Evolutionary conservation across 1,140 invertebrate species (phyloP).

Genomic region (Apis cerana): DNA sequence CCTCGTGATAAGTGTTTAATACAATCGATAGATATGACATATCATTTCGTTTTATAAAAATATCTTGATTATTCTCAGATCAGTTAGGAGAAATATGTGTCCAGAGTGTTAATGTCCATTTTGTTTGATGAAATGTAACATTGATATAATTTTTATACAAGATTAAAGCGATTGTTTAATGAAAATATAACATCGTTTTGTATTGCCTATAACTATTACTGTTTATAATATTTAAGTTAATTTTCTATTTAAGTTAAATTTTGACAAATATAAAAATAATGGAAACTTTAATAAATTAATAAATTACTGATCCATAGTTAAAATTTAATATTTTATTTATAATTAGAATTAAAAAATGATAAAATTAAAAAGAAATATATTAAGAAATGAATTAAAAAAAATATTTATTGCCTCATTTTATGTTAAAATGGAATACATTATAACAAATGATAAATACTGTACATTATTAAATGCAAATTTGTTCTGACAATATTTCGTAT

Average conservation of each 20-base stretch:
- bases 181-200: too few relatives aligned
- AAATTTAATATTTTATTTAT: too few relatives aligned
- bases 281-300: too few relatives aligned
- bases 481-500: neutral
- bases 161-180: too few relatives aligned
- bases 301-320: too few relatives aligned
- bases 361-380: too few relatives aligned
- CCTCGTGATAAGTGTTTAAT: conserved; percentile 6
- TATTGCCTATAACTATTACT: too few relatives aligned
- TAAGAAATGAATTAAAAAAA: neutral
- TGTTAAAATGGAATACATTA: neutral
- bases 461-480: neutral
- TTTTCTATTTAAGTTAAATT: too few relatives aligned
- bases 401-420: neutral
- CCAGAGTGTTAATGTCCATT: conserved; percentile 3
- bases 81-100: neutral
- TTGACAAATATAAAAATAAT: too few relatives aligned
- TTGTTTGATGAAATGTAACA: neutral
- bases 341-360: too few relatives aligned
- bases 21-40: conserved; percentile 4
- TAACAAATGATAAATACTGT: neutral
- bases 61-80: neutral
- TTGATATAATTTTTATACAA: neutral
- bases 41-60: conserved; percentile 8
- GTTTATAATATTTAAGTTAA: too few relatives aligned